Conservation (phyloP, 2,113 vertebrate species). For the Neodon shergylaensis region DNA sequence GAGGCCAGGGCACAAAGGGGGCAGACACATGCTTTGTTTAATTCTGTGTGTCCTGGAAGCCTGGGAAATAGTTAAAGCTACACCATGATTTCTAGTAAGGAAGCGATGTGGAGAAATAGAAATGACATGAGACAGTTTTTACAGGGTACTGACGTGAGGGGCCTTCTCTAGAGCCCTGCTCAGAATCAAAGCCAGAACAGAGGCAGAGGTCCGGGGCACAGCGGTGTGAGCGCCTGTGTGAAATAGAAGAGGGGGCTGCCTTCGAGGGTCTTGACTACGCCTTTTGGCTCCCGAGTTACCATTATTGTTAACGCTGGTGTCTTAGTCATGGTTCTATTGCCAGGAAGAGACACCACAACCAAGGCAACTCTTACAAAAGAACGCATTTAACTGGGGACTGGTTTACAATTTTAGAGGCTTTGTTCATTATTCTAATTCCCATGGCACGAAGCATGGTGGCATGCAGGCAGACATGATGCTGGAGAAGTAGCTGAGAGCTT, state of each 20-base stretch:
- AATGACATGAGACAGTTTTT: not conserved
- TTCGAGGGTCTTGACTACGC: not conserved
- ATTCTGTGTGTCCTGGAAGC: not conserved
- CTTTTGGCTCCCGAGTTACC: not conserved
- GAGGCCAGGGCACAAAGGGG: not conserved
- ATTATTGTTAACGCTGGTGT: not conserved
- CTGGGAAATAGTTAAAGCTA: not conserved
- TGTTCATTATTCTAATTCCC: not conserved
- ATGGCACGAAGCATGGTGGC: not conserved
- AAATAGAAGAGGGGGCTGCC: not conserved
- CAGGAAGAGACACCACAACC: not conserved
- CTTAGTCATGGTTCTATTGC: not conserved
- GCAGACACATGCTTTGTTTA: not conserved
- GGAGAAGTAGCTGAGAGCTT: not conserved
- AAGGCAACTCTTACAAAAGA: not conserved
- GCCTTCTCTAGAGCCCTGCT: not conserved
- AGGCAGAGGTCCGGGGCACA: no score
- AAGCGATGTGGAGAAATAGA: not conserved
- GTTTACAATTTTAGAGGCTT: not conserved
- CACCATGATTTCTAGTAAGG: constrained; percentile 12
- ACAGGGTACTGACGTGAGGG: not conserved
- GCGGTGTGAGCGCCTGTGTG: not conserved
- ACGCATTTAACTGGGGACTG: not conserved
- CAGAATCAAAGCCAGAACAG: not conserved
- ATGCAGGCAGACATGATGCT: not conserved